Evolutionary conservation across 1,140 invertebrate genomes (phyloP).

Genomic region (Grapholita molesta): DNA sequence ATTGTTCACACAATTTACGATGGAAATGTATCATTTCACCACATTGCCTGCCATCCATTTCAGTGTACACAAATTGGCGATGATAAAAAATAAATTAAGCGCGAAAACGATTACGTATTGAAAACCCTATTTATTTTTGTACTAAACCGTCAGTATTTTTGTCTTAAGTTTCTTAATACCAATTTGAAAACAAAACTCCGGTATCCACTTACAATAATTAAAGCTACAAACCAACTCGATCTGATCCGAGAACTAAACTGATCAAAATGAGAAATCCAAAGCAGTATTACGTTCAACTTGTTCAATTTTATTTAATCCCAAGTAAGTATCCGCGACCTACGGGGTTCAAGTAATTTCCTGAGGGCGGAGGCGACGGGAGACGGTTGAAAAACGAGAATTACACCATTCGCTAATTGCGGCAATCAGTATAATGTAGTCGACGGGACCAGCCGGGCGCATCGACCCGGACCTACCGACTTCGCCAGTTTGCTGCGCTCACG

Average conservation of each 20-base stretch:
- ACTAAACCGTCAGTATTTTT: too few relatives aligned
- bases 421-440: constrained; percentile 75
- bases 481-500: not conserved
- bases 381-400: constrained; percentile 69
- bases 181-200: constrained; percentile 53
- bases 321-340: constrained; percentile 60
- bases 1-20: constrained; percentile 28
- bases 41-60: constrained; percentile 27
- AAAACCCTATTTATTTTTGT: too few relatives aligned
- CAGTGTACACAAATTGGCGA: not conserved
- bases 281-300: constrained; percentile 57
- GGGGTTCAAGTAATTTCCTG: constrained; percentile 70
- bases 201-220: constrained; percentile 63
- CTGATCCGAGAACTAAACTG: constrained; percentile 50
- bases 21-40: constrained; percentile 33
- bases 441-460: constrained; percentile 55
- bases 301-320: constrained; percentile 71
- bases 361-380: constrained; percentile 32
- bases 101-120: not conserved
- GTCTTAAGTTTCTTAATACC: constrained; percentile 29
- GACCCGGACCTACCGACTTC: constrained; percentile 30
- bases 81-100: not conserved
- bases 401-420: constrained; percentile 74
- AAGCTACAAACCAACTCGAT: constrained; percentile 45
- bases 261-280: constrained; percentile 59